Base-by-base conservation (phyloP, 2,797 vertebrate species). In the Urophycis tenuis region DNA sequence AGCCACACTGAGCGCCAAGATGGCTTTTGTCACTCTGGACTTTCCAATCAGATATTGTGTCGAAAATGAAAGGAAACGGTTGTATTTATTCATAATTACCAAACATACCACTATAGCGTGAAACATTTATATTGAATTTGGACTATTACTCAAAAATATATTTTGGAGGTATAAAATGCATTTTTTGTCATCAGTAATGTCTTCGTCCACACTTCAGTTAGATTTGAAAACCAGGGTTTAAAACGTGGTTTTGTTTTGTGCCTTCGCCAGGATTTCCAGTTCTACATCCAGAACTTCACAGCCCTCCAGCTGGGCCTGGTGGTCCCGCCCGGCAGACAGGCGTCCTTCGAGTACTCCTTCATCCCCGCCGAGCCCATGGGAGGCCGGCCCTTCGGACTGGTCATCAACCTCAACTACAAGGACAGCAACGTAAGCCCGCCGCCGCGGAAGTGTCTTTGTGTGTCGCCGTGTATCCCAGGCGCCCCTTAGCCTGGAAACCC, bases 231-330 rank as follows among this genome's bases (percentile, higher is more conserved):
- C 14, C 45, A 53, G 45, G 45, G 45, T 53, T 53, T 1, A 53
- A 25, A 67, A 29, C 25, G 8, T 25, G 53, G 60, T 67, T 67
- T 10, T 14, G 25, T 67, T 67, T 11, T 67, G 32, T 71, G 69
- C 8, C 31, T 30, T 1, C 3, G 1, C 74, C 95, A 99, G 87
- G 97, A 99, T 88, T 99, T 97, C 81, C 97, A 99, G 92, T 99
- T 99, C 89, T 99, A 96, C 80, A 99, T 99, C 88, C 97, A 99
- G 94, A 99, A 99, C 91, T 99, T 99, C 93, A 98, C 97, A 0
- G 97, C 97, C 19, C 95, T 99, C 5, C 94, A 96, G 89, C 92
- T 99, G 71, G 95, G 95, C 76, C 96, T 88, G 0, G 85, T 94
- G 32, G 95, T 99, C 39, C 96, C 95, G 1, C 92, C 96, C 0